These are phyloP conservation scores for Callyntrura guangdongensis DNA, from an alignment of 2,888 invertebrate species.

Conservation along the genomic window DNA sequence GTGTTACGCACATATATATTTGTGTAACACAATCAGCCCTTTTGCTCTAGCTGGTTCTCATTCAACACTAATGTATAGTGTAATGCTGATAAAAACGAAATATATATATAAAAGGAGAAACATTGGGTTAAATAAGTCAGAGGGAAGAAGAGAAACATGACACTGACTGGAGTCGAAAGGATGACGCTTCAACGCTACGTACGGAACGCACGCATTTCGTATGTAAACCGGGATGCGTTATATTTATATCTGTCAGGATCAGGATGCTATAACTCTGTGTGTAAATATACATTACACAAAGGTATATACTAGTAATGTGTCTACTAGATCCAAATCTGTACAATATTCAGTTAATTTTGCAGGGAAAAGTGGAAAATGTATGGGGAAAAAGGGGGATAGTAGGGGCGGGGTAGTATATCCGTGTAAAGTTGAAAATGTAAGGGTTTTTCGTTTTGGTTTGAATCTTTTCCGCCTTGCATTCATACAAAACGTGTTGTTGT, in stretches of 20 bases:
- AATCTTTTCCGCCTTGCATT: constrained; percentile 35
- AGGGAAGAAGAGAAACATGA: constrained; percentile 17
- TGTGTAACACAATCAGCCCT: too few relatives aligned
- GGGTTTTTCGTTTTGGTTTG: constrained; percentile 50
- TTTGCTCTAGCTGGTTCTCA: not conserved
- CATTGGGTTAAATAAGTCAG: constrained; percentile 36
- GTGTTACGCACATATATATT: too few relatives aligned
- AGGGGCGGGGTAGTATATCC: constrained; percentile 57
- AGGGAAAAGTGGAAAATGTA: not conserved
- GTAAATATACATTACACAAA: too few relatives aligned
- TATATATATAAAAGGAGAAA: not conserved
- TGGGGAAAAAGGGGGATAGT: constrained; percentile 20
- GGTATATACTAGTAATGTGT: too few relatives aligned
- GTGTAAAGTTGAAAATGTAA: constrained; percentile 47
- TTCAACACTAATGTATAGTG: not conserved
- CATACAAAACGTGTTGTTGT: constrained; percentile 18
- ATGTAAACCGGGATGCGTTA: too few relatives aligned
- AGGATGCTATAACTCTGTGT: not conserved
- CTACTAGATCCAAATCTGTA: too few relatives aligned
- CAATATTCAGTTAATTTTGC: not conserved
- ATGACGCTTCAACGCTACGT: too few relatives aligned
- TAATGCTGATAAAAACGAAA: not conserved
- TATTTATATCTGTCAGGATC: too few relatives aligned
- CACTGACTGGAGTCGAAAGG: not conserved
- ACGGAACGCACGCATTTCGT: not conserved